phyloP scores from a whole-genome alignment of 1,140 invertebrate genomes.

The Gryllus bimaculatus region DNA sequence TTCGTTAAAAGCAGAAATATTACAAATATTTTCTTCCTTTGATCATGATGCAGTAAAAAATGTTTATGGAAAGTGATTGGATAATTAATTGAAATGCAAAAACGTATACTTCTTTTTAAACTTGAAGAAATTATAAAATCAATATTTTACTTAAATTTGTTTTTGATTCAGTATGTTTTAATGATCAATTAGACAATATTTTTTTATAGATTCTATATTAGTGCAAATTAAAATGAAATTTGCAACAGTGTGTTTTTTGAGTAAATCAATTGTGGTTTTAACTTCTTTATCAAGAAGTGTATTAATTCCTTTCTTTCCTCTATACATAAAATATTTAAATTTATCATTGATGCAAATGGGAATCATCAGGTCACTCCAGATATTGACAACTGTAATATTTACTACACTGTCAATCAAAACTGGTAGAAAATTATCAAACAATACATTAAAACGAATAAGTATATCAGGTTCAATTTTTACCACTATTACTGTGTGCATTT shows the following conservation, averaged over 20 bases:
- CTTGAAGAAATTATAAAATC: too few relatives aligned
- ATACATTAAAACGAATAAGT: not conserved
- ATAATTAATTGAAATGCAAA: too few relatives aligned
- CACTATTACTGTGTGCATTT: not conserved
- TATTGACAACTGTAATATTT: not conserved
- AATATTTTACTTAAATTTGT: too few relatives aligned
- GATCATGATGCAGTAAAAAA: too few relatives aligned
- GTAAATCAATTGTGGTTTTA: not conserved
- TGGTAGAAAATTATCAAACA: not conserved
- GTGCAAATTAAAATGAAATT: not conserved
- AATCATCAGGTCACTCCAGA: not conserved
- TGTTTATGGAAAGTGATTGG: too few relatives aligned
- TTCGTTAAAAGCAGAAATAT: too few relatives aligned
- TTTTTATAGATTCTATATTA: too few relatives aligned
- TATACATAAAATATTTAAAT: not conserved
- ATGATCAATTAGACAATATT: too few relatives aligned
- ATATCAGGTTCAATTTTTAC: not conserved
- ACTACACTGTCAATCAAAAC: not conserved
- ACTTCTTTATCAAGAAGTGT: not conserved
- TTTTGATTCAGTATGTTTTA: too few relatives aligned
- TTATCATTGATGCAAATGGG: not conserved
- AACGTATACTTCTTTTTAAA: too few relatives aligned
- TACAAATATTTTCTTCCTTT: too few relatives aligned
- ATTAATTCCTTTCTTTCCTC: not conserved
- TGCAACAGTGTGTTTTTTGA: not conserved